Evolutionary conservation across 2,888 invertebrate species (phyloP).

Genomic region (Bugula neritina): DNA sequence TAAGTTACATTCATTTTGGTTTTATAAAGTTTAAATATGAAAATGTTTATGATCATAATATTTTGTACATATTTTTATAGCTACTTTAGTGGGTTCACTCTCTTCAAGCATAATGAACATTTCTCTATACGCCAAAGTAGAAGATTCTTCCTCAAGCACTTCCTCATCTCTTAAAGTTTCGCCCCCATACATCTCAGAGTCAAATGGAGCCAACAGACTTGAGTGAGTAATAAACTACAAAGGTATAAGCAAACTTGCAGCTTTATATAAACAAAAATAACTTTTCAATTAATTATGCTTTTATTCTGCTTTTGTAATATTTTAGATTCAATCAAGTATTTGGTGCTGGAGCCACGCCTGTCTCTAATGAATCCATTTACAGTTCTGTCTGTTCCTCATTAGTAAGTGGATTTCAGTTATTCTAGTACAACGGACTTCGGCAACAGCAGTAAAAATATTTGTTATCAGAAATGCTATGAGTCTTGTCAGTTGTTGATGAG

Average conservation of each 20-base stretch:
- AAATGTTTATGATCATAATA: no score
- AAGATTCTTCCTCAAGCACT: not conserved
- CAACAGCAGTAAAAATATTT: no score
- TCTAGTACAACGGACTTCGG: no score
- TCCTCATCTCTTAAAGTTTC: not conserved
- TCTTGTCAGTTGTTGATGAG: no score
- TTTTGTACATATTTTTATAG: no score
- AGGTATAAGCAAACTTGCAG: not conserved
- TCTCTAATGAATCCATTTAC: no score
- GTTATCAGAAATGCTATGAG: no score
- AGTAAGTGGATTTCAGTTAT: no score
- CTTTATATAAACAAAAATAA: not conserved
- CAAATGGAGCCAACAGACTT: slow-evolving; percentile 10
- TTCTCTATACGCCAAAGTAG: not conserved
- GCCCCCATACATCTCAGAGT: not conserved
- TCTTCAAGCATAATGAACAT: not conserved
- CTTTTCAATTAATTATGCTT: not conserved
- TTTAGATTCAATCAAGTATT: not conserved
- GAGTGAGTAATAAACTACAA: not conserved
- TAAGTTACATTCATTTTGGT: no score
- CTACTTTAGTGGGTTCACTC: no score
- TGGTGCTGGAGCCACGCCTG: not conserved
- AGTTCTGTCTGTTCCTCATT: no score
- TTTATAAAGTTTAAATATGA: no score
- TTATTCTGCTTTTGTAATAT: not conserved